Base-by-base conservation (phyloP, 2,888 invertebrate species). In the Rotaria macrura region DNA sequence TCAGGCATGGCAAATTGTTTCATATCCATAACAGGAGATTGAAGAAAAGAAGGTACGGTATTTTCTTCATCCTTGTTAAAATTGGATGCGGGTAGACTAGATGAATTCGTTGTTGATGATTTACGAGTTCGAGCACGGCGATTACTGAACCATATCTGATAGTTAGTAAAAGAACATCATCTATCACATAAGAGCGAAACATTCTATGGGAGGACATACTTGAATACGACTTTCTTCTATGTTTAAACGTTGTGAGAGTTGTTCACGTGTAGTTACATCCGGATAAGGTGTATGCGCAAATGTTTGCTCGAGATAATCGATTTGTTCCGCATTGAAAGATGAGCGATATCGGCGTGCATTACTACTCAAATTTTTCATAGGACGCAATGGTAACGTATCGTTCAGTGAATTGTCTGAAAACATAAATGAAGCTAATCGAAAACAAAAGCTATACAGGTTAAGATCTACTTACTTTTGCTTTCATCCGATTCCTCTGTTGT, bases 181-280 rank as follows among this genome's bases (percentile, higher is more conserved):
- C 12, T 14, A 49, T n/a, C n/a, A n/a, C n/a, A n/a, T n/a, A n/a
- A n/a, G n/a, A n/a, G n/a, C n/a, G n/a, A n/a, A n/a, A n/a, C n/a
- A n/a, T n/a, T n/a, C n/a, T n/a, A n/a, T n/a, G n/a, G n/a, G n/a
- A n/a, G n/a, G n/a, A 49, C 6, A 49, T 49, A 83, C 83, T 20
- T 83, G 83, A 49, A 87, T 86, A 85, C 87, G 86, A 49, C 84
- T 79, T 52, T 87, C 87, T 40, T 85, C 85, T 34, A 87, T 57
- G 9, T 74, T 79, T 17, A 85, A 85, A 49, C 43, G 40, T 38
- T 84, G 83, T 25, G 87, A 54, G 23, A 87, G 85, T 65, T 84
- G 72, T 55, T 85, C 85, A 49, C 85, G 49, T 52, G 84, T 49
- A 7, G 40, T 65, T 54, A 74, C 85, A 43, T 85, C 85, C 7